These are phyloP conservation scores for Oreortyx pictus DNA, from an alignment of 2,797 vertebrate species.

Conservation along the genomic window DNA sequence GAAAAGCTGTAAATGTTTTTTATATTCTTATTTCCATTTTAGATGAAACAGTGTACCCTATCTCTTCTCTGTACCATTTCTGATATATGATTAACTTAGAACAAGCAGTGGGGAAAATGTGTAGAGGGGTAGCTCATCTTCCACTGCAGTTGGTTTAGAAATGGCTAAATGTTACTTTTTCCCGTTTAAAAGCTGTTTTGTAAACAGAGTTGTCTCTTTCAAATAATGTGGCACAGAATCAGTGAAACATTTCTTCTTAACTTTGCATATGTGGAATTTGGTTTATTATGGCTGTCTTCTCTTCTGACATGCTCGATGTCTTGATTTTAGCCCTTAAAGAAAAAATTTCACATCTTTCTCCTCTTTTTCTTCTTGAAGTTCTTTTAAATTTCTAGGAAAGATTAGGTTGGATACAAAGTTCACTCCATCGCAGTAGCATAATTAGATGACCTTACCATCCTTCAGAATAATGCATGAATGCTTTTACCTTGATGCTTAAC, in stretches of 20 bases:
- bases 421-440: background rate
- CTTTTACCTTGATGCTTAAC: background rate
- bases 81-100: background rate
- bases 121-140: background rate
- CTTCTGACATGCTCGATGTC: background rate
- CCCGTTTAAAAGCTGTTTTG: background rate
- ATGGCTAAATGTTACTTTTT: background rate
- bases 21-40: background rate
- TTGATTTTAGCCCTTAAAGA: background rate
- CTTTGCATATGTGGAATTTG: background rate
- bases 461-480: background rate
- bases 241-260: background rate
- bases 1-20: background rate
- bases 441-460: background rate
- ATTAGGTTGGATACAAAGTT: background rate
- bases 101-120: rapidly evolving
- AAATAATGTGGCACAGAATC: background rate
- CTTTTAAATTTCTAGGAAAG: background rate
- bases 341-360: background rate
- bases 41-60: background rate
- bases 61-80: background rate
- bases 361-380: background rate
- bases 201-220: background rate
- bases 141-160: background rate
- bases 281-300: background rate